Percentiles rank a stretch among this genome's conserved stretches.
Conservation (phyloP, 2,113 vertebrate genomes). For the Procavia capensis region DNA sequence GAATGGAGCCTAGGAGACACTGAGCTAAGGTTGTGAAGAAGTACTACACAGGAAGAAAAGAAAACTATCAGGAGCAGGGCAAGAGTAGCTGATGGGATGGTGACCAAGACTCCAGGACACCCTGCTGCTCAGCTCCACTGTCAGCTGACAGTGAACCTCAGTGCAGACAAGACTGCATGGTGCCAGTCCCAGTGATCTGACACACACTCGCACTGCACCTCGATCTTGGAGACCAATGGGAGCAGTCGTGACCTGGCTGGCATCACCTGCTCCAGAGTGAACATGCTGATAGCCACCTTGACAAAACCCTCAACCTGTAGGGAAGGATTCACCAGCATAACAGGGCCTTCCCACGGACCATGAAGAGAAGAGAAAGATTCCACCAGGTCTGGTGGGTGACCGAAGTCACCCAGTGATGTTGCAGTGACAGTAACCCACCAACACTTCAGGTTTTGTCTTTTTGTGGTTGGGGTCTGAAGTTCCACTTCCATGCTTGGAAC, state of each 20-base stretch:
- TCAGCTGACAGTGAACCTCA: neutral
- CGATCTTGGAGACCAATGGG: neutral
- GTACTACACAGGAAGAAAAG: neutral
- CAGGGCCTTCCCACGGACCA: rapidly evolving
- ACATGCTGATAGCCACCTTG: rapidly evolving
- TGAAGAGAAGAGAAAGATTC: neutral
- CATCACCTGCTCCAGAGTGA: neutral
- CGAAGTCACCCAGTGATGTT: no score
- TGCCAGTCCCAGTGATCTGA: neutral
- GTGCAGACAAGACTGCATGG: neutral
- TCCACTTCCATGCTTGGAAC: neutral
- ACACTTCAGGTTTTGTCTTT: no score
- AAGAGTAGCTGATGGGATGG: no score
- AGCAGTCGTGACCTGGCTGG: no score
- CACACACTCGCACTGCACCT: no score
- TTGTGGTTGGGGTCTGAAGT: neutral
- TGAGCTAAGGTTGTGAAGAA: neutral
- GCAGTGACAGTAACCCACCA: neutral
- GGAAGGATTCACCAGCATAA: neutral
- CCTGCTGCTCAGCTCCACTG: neutral
- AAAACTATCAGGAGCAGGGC: no score
- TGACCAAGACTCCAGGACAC: no score
- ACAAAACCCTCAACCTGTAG: no score
- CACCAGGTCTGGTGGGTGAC: no score
- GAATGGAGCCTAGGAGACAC: rapidly evolving